Conservation (phyloP, 2,888 invertebrate genomes). For the Acleris cristana region DNA sequence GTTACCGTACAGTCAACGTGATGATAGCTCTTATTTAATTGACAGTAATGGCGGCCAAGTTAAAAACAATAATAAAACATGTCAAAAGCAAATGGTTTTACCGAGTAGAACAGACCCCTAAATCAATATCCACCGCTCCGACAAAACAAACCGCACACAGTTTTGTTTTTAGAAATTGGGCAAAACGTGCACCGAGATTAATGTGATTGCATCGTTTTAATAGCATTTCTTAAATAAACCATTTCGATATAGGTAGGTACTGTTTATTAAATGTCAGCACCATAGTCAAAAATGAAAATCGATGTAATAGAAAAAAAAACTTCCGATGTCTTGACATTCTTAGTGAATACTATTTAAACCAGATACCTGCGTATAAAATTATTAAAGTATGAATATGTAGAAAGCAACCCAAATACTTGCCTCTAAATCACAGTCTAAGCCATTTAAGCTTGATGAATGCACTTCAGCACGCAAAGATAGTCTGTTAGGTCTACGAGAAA, state of each 20-base stretch:
- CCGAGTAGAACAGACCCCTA: too few relatives aligned
- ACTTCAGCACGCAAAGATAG: conserved; percentile 61
- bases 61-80: too few relatives aligned
- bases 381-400: not conserved
- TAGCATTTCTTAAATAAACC: conserved; percentile 48
- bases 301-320: not conserved
- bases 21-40: too few relatives aligned
- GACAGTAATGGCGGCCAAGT: too few relatives aligned
- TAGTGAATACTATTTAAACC: not conserved
- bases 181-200: conserved; percentile 42
- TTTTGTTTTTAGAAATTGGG: conserved; percentile 32
- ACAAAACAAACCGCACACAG: not conserved
- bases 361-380: not conserved
- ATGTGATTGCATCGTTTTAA: conserved; percentile 51
- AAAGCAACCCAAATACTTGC: conserved; percentile 54
- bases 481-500: conserved; percentile 64
- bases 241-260: conserved; percentile 31
- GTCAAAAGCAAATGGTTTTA: too few relatives aligned
- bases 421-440: conserved; percentile 85
- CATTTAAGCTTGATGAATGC: conserved; percentile 80
- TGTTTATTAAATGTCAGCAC: conserved; percentile 45
- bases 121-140: too few relatives aligned
- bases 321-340: not conserved
- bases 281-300: conserved; percentile 43
- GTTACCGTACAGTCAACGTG: too few relatives aligned